phyloP scores from a whole-genome alignment of 2,888 invertebrate species.

The Tipula helvola region DNA sequence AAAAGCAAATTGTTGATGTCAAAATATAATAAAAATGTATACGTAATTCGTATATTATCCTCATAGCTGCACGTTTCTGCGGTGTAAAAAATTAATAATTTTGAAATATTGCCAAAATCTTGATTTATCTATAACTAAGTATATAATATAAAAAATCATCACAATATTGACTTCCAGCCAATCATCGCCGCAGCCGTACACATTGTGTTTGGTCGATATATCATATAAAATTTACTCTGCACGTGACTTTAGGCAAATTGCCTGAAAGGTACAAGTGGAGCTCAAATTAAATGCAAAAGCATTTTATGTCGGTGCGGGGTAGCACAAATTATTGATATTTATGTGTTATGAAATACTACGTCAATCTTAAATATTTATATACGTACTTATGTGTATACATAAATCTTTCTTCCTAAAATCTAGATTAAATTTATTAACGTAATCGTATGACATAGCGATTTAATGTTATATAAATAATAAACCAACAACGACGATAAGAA shows the following conservation, averaged over 20 bases:
- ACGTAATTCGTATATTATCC: too few relatives aligned
- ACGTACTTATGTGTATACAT: too few relatives aligned
- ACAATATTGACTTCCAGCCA: background rate
- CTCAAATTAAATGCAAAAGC: background rate
- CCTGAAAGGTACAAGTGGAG: background rate
- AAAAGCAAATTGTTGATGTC: too few relatives aligned
- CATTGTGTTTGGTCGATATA: background rate
- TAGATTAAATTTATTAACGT: background rate
- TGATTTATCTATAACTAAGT: background rate
- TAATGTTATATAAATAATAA: background rate
- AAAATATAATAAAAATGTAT: too few relatives aligned
- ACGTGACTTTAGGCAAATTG: background rate
- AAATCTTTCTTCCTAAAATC: background rate
- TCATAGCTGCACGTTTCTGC: too few relatives aligned
- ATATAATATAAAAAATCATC: background rate
- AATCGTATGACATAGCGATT: too few relatives aligned
- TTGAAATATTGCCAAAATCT: background rate
- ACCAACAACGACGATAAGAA: background rate
- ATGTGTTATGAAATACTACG: background rate
- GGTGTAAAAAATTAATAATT: background rate
- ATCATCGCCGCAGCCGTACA: background rate
- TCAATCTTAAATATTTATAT: background rate
- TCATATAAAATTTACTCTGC: background rate
- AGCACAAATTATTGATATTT: background rate
- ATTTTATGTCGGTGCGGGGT: background rate